A percentile compares a stretch with the other conserved stretches of the same genome.
phyloP scores from a whole-genome alignment of 1,140 invertebrate species.

The Gonatopus flavifemur region DNA sequence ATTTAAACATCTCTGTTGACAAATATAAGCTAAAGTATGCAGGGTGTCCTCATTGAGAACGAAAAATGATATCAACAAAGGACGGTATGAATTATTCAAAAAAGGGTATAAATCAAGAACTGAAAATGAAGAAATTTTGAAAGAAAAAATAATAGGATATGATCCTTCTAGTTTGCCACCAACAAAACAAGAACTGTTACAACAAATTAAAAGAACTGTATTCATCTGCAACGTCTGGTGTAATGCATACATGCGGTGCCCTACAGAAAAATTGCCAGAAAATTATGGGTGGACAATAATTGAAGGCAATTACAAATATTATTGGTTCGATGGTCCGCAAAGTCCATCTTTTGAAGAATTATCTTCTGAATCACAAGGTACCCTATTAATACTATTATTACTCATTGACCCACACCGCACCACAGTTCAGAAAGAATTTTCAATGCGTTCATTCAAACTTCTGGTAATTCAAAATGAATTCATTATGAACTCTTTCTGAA shows the following conservation, averaged over 20 bases:
- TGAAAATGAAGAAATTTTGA: constrained; percentile 4
- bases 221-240: constrained; percentile 22
- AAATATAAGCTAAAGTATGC: too few species aligned
- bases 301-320: constrained; percentile 14
- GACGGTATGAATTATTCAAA: constrained; percentile 16
- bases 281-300: constrained; percentile 21
- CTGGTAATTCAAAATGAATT: too few species aligned
- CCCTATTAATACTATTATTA: too few species aligned
- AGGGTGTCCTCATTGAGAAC: constrained; percentile 21
- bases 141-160: constrained; percentile 18
- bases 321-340: constrained; percentile 23
- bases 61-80: constrained; percentile 23
- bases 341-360: constrained; percentile 15
- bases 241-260: constrained; percentile 22
- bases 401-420: too few species aligned
- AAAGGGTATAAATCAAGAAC: constrained; percentile 7
- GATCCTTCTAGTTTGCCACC: constrained; percentile 23
- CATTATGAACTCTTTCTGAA: too few species aligned
- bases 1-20: too few species aligned
- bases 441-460: too few species aligned
- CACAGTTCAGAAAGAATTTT: too few species aligned
- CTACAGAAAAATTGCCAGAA: constrained; percentile 19
- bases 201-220: constrained; percentile 19
- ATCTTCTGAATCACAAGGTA: constrained; percentile 9
- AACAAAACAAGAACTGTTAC: constrained; percentile 22